Percentiles rank a stretch among this genome's conserved stretches.
phyloP scores from a whole-genome alignment of 2,888 invertebrate species.

The Steinernema carpocapsae region DNA sequence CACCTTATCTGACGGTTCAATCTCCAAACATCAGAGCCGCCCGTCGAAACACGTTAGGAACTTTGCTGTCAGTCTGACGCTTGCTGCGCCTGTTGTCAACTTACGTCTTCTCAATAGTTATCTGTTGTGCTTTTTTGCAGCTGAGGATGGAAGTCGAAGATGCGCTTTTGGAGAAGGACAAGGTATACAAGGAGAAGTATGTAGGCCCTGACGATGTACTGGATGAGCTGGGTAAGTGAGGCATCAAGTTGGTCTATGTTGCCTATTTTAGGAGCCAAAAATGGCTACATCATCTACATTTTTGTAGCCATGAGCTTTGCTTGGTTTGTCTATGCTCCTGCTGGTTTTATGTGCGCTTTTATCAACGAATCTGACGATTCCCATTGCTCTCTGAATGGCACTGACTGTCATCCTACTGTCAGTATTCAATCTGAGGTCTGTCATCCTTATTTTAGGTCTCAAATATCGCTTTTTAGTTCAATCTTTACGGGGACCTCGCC shows the following conservation, averaged over 20 bases:
- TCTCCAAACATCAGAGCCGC: background rate
- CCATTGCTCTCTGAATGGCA: background rate
- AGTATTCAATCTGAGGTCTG: background rate
- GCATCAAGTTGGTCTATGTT: background rate
- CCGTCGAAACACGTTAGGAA: slow-evolving; percentile 7
- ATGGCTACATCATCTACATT: slow-evolving; percentile 18
- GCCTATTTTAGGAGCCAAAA: slow-evolving; percentile 5
- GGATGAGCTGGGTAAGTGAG: slow-evolving; percentile 4
- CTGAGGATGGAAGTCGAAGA: slow-evolving; percentile 9
- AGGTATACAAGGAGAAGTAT: background rate
- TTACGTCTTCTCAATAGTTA: background rate
- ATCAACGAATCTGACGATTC: slow-evolving; percentile 19
- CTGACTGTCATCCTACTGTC: slow-evolving; percentile 3
- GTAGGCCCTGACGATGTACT: slow-evolving; percentile 4
- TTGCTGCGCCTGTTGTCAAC: background rate
- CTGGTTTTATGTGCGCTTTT: slow-evolving; percentile 1
- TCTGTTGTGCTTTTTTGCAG: background rate
- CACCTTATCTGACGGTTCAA: slow-evolving; percentile 2
- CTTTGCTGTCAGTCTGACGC: background rate
- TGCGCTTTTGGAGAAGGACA: background rate
- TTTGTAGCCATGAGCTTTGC: slow-evolving; percentile 20
- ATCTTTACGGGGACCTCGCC: background rate
- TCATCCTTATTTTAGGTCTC: no score
- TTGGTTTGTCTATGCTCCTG: background rate
- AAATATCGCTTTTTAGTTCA: background rate